phyloP scores from a whole-genome alignment of 2,797 vertebrate species.

The Chiropotes sagulatus region DNA sequence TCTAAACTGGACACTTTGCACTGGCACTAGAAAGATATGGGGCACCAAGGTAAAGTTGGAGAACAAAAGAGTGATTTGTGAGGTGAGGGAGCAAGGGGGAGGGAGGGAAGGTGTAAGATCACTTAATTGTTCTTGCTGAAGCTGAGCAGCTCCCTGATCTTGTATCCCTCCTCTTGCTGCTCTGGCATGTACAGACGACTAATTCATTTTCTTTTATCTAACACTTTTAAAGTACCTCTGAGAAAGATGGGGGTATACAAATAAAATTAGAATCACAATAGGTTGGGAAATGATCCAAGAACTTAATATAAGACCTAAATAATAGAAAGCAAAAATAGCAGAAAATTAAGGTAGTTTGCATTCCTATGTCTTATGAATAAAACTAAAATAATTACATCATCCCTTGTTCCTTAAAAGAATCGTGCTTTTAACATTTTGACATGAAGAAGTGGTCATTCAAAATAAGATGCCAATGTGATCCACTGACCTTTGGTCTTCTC shows the following conservation, averaged over 20 bases:
- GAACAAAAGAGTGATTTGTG: not conserved
- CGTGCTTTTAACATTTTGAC: conserved; percentile 35
- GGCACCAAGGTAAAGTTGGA: not conserved
- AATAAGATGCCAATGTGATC: not conserved
- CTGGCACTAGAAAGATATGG: not conserved
- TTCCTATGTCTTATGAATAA: conserved; percentile 68
- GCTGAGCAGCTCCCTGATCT: conserved; percentile 48
- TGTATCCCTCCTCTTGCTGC: not conserved
- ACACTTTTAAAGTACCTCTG: conserved; percentile 76
- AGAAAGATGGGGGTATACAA: conserved; percentile 66
- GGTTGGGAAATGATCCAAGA: conserved; percentile 73
- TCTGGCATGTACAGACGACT: conserved; percentile 45
- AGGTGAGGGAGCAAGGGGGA: conserved; percentile 31
- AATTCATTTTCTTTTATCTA: conserved; percentile 76
- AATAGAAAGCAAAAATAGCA: conserved; percentile 74
- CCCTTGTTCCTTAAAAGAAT: conserved; percentile 55
- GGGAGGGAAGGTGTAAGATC: conserved; percentile 30
- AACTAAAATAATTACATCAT: conserved; percentile 71
- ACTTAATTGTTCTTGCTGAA: conserved; percentile 54
- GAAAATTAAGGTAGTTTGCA: conserved; percentile 65
- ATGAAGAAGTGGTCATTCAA: conserved; percentile 44
- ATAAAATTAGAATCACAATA: conserved; percentile 78
- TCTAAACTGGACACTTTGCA: not conserved
- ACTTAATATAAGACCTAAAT: conserved; percentile 71
- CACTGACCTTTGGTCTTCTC: not conserved